These are phyloP conservation scores for Carposina sasakii DNA, from an alignment of 1,140 invertebrate species.

Conservation along the genomic window DNA sequence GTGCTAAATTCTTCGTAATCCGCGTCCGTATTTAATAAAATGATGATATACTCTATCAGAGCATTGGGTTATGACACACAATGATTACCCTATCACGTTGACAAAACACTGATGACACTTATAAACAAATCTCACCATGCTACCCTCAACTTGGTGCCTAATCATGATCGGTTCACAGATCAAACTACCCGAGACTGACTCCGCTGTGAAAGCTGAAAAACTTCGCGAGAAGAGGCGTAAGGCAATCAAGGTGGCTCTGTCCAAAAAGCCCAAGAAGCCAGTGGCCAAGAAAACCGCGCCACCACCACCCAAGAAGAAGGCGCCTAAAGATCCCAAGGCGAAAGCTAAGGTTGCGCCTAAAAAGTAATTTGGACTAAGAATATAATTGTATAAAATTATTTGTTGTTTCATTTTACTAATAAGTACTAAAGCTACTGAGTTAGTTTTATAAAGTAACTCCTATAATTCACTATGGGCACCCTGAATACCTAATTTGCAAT, in stretches of 20 bases:
- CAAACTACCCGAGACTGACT: constrained; percentile 62
- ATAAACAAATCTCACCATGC: not conserved
- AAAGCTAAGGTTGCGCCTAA: constrained; percentile 25
- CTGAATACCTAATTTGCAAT: no score
- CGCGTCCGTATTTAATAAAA: no score
- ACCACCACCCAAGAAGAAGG: constrained; percentile 47
- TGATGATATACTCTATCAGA: constrained; percentile 73
- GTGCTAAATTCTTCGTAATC: no score
- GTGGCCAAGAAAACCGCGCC: constrained; percentile 57
- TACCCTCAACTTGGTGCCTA: not conserved
- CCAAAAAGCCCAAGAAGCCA: constrained; percentile 71
- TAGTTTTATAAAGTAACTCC: no score
- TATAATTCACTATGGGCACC: no score
- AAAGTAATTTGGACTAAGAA: constrained; percentile 14
- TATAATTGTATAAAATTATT: no score
- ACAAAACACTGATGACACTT: constrained; percentile 28
- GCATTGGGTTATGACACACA: constrained; percentile 76
- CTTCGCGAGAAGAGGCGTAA: constrained; percentile 70
- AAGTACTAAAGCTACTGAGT: no score
- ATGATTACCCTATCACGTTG: constrained; percentile 73
- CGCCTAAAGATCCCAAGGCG: constrained; percentile 41
- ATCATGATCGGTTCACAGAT: constrained; percentile 54
- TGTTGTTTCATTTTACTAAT: no score
- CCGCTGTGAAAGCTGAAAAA: constrained; percentile 71
- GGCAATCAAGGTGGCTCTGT: constrained; percentile 69